Percentiles rank a stretch among this genome's conserved stretches.
Conservation (phyloP, 1,140 invertebrate species). For the Drosophila repleta region DNA sequence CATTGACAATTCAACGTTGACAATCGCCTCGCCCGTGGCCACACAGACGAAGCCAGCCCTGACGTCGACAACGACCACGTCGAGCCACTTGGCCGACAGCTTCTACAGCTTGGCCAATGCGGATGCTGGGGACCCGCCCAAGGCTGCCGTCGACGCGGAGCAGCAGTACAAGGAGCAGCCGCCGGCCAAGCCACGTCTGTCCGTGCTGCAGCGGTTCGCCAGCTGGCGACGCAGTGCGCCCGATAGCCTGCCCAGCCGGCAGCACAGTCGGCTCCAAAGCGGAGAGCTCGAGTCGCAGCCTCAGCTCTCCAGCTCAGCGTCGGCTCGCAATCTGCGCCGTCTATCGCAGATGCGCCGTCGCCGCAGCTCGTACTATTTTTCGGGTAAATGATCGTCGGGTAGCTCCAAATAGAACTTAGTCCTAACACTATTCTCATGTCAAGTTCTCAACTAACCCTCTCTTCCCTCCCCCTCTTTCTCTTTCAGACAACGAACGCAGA, state of each 20-base stretch:
- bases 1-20: conserved; percentile 68
- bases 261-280: conserved; percentile 3
- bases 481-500: conserved; percentile 86
- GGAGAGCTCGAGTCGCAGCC: conserved; percentile 28
- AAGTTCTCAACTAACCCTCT: background rate
- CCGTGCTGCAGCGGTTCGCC: conserved; percentile 43
- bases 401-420: background rate
- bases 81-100: conserved; percentile 40
- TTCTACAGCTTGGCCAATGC: conserved; percentile 61
- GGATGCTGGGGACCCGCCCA: background rate
- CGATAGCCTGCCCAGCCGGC: conserved; percentile 28
- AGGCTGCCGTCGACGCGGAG: conserved; percentile 17
- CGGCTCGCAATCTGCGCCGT: conserved; percentile 60
- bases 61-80: conserved; percentile 21
- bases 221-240: conserved; percentile 47
- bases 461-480: background rate
- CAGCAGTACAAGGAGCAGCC: conserved; percentile 48
- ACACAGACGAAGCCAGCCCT: background rate
- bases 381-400: conserved; percentile 54
- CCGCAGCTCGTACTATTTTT: conserved; percentile 81
- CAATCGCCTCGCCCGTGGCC: conserved; percentile 56
- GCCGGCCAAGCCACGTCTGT: conserved; percentile 21
- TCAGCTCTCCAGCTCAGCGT: conserved; percentile 47
- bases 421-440: background rate
- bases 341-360: conserved; percentile 74